Base-by-base conservation (phyloP, 1,140 invertebrate genomes). In the Leptinotarsa defecta region DNA sequence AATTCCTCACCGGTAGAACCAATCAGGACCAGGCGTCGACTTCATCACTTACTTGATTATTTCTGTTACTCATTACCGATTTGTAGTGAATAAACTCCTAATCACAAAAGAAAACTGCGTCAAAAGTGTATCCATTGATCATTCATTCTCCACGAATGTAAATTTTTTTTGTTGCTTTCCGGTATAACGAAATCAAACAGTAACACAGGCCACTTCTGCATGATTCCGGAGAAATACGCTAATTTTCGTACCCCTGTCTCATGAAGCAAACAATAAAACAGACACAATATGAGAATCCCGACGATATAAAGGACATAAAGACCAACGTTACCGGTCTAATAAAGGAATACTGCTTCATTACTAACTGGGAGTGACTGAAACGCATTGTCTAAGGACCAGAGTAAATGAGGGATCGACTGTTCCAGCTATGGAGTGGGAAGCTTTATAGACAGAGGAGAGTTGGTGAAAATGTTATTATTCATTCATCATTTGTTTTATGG, bases 331-430 rank as follows among this genome's bases (percentile, higher is more conserved):
- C 24, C 67, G 67, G 67, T 68, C 67, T 68, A 68, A 68, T 68
- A 68, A 68, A 68, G 67, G 67, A 68, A 68, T 68, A 68, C 67
- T 43, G 67, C 67, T 68, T 48, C 67, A 68, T 68, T 68, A 68
- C 67, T 27, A n/a, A 19, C 67, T 48, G 34, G 67, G 19, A 68
- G 67, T 68, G 64, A 24, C 64, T 67, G 8, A 27, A 67, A 67
- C 17, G 64, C 34, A 24, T 67, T 67, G 64, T 22, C 64, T 67
- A 67, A 67, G 34, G 34, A 43, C 34, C 34, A 2, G 8, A 43
- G 11, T 43, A 43, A 43, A 43, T 43, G 34, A 43, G 34, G 34
- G 34, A 43, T 43, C 34, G 34, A 43, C 8, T 43, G 8, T 43
- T 43, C 8, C 34, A 43, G 34, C 34, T 43, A 11, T 3, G 34